Percentiles rank a stretch among this genome's conserved stretches.
These are phyloP conservation scores for Phocides pigmalion DNA, from an alignment of 1,140 invertebrate genomes.

Conservation along the genomic window DNA sequence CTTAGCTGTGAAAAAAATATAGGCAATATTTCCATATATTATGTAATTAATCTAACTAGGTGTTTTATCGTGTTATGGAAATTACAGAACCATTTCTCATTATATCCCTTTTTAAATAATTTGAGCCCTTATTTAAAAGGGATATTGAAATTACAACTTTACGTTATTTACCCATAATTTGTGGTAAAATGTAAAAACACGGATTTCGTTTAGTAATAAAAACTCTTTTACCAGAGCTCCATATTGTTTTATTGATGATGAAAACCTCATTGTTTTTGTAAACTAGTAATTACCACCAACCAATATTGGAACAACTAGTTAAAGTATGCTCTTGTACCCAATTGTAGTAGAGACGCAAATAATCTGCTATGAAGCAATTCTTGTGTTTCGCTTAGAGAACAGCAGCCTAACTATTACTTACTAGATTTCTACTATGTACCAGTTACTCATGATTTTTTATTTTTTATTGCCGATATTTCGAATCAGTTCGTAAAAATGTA, in stretches of 20 bases:
- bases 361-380: too few species aligned
- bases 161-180: constrained; percentile 48
- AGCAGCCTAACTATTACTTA: too few species aligned
- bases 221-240: constrained; percentile 17
- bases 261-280: too few species aligned
- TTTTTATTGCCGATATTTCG: too few species aligned
- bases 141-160: constrained; percentile 62
- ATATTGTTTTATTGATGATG: background rate
- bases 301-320: too few species aligned
- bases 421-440: too few species aligned
- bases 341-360: too few species aligned
- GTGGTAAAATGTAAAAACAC: constrained; percentile 48
- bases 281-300: too few species aligned
- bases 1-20: constrained; percentile 14
- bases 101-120: constrained; percentile 80
- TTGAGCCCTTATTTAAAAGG: constrained; percentile 81
- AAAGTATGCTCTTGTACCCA: too few species aligned
- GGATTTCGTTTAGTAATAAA: constrained; percentile 35
- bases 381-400: too few species aligned
- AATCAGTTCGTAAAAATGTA: too few species aligned
- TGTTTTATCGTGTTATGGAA: background rate
- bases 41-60: background rate
- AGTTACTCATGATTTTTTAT: too few species aligned
- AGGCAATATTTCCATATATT: background rate
- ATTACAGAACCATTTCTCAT: background rate